Percentiles rank a stretch among this genome's conserved stretches.
Evolutionary conservation across 1,140 invertebrate genomes (phyloP).

Genomic region (Bombus pascuorum): DNA sequence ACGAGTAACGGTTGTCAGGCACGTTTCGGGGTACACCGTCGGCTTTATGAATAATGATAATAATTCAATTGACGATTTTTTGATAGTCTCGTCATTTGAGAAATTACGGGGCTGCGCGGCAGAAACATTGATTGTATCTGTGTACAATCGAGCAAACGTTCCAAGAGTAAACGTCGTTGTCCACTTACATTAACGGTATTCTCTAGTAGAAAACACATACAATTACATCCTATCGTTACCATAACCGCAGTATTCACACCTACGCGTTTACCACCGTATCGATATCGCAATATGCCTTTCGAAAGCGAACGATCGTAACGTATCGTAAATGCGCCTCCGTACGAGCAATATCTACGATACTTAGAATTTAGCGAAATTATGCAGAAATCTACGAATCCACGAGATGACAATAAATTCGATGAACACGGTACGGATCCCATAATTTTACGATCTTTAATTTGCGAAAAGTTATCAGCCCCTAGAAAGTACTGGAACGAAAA

Average conservation of each 20-base stretch:
- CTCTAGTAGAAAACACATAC: constrained; percentile 55
- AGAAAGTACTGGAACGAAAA: no score
- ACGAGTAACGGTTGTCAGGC: constrained; percentile 38
- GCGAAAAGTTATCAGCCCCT: no score
- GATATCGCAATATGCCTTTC: constrained; percentile 8
- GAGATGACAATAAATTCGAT: no score
- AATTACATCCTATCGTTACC: constrained; percentile 60
- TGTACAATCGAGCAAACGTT: constrained; percentile 32
- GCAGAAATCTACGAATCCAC: no score
- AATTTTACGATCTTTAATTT: no score
- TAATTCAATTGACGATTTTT: constrained; percentile 60
- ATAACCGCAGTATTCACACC: constrained; percentile 59
- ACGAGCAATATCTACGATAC: not conserved
- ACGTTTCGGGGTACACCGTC: constrained; percentile 13
- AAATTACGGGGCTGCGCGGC: constrained; percentile 46
- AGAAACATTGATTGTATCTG: constrained; percentile 37
- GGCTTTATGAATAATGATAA: constrained; percentile 57
- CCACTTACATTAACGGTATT: constrained; percentile 68
- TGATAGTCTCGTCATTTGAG: constrained; percentile 42
- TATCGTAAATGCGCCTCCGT: not conserved
- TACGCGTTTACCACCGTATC: constrained; percentile 57
- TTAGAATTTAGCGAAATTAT: not conserved
- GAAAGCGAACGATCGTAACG: not conserved
- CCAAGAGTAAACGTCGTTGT: constrained; percentile 34
- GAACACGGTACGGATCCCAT: no score